phyloP scores from a whole-genome alignment of 2,797 vertebrate species.

The Rhinichthys osculus region DNA sequence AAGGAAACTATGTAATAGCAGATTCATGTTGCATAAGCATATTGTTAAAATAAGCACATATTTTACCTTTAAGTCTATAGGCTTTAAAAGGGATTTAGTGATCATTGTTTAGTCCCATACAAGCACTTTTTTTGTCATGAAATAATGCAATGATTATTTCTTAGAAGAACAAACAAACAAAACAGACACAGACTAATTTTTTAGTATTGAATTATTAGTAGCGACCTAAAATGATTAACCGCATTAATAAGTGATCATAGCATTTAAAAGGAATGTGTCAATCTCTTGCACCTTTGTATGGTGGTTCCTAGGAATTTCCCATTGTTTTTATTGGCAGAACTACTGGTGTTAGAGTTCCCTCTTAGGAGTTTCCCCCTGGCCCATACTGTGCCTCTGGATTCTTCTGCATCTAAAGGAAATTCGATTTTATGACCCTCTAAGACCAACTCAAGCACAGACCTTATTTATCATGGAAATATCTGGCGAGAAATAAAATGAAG shows the following conservation, averaged over 20 bases:
- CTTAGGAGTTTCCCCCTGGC: slow-evolving; percentile 59
- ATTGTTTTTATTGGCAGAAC: slow-evolving; percentile 59
- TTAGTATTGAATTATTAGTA: not conserved
- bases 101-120: not conserved
- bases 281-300: slow-evolving; percentile 43
- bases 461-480: slow-evolving; percentile 70
- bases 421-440: slow-evolving; percentile 67
- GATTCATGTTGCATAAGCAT: not conserved
- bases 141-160: not conserved
- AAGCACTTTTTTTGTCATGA: not conserved
- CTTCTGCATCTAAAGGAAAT: slow-evolving; percentile 70
- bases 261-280: slow-evolving; percentile 29
- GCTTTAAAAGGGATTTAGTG: not conserved
- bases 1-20: not conserved
- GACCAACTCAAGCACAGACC: slow-evolving; percentile 54
- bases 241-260: not conserved
- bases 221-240: not conserved
- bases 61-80: not conserved
- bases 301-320: slow-evolving; percentile 49
- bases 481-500: slow-evolving; percentile 52
- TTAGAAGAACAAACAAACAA: not conserved
- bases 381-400: slow-evolving; percentile 62
- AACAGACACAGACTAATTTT: not conserved
- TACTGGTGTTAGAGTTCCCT: slow-evolving; percentile 47
- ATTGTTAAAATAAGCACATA: not conserved